Percentiles rank a stretch among this genome's conserved stretches.
phyloP scores from a whole-genome alignment of 1,140 invertebrate species.

The Thaumetopoea pityocampa region DNA sequence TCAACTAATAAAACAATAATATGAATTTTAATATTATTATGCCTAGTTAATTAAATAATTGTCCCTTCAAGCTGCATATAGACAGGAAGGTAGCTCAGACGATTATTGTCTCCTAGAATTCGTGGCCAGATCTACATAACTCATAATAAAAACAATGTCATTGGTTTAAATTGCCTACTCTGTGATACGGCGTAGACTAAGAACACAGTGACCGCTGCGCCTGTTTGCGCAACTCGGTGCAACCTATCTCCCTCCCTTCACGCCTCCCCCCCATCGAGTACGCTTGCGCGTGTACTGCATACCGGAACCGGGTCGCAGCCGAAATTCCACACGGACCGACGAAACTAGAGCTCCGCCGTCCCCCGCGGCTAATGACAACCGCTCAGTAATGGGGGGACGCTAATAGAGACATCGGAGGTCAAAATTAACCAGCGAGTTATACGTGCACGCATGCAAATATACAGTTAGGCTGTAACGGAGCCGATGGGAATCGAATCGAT shows the following conservation, averaged over 20 bases:
- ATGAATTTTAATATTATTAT: too few relatives aligned
- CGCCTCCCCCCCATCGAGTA: conserved; percentile 32
- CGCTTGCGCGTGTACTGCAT: conserved; percentile 68
- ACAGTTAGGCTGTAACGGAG: conserved; percentile 67
- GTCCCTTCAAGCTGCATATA: too few relatives aligned
- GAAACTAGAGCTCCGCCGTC: conserved; percentile 36
- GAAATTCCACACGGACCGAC: conserved; percentile 51
- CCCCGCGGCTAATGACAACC: conserved; percentile 16
- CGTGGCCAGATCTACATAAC: not conserved
- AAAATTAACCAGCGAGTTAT: conserved; percentile 34
- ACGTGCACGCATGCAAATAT: conserved; percentile 73
- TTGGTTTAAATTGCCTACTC: conserved; percentile 19
- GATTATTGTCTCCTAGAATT: not conserved
- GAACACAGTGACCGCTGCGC: conserved; percentile 53
- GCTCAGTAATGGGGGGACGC: conserved; percentile 13
- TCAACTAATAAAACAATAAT: too few relatives aligned
- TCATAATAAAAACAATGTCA: conserved; percentile 9
- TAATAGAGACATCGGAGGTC: conserved; percentile 36
- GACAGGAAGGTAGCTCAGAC: too few relatives aligned
- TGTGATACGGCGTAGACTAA: conserved; percentile 14
- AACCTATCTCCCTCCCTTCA: conserved; percentile 36
- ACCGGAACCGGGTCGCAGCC: conserved; percentile 69
- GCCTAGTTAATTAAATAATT: too few relatives aligned
- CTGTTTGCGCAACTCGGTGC: conserved; percentile 70
- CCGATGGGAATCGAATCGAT: conserved; percentile 63